Conservation (phyloP, 2,797 vertebrate species). For the Leptatherina wallacei region DNA sequence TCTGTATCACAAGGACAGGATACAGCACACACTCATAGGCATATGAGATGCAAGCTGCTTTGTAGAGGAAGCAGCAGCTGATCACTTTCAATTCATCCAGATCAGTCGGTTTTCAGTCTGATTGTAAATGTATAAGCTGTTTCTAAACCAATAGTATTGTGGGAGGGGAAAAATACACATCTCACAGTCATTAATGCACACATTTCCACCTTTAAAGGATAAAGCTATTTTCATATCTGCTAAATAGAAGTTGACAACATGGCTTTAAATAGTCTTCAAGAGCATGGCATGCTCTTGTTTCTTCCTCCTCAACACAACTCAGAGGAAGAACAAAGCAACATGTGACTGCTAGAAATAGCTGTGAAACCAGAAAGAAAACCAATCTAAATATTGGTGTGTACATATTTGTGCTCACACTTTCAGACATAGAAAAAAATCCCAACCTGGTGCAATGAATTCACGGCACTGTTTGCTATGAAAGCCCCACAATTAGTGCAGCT, state of each 20-base stretch:
- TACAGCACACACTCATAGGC: not conserved
- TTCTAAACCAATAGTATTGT: not conserved
- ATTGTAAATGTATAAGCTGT: constrained; percentile 1
- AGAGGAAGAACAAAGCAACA: constrained; percentile 3
- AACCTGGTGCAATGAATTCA: not conserved
- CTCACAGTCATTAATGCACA: not conserved
- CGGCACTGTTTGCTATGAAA: not conserved
- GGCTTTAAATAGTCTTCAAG: not conserved
- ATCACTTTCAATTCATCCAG: not conserved
- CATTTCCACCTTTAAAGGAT: not conserved
- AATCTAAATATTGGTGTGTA: not conserved
- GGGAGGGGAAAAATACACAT: not conserved
- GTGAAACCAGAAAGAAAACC: not conserved
- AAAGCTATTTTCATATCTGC: not conserved
- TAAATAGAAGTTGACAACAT: not conserved
- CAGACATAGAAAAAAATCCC: not conserved
- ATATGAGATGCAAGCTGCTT: constrained; percentile 34
- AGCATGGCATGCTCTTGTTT: not conserved
- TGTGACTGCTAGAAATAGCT: not conserved
- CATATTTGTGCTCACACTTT: not conserved
- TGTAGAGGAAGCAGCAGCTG: not conserved
- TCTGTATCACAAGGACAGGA: constrained; percentile 1
- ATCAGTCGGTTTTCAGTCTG: constrained; percentile 1
- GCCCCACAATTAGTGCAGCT: constrained; percentile 7
- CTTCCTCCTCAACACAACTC: not conserved